phyloP scores from a whole-genome alignment of 2,797 vertebrate species.

The Apogon talboti region DNA sequence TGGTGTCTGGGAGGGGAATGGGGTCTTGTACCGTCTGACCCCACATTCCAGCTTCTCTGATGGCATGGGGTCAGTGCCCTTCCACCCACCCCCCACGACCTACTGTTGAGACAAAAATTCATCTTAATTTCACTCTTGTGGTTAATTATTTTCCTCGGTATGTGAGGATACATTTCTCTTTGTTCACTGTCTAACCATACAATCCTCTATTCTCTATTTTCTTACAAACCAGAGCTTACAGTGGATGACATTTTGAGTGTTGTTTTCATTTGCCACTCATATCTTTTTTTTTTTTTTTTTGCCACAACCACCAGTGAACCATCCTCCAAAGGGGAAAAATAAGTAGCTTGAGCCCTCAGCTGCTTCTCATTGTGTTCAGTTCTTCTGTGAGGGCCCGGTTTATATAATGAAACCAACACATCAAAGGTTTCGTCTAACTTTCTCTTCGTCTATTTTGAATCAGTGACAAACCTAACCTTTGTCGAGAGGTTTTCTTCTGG shows the following conservation, averaged over 20 bases:
- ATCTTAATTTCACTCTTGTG: conserved; percentile 9
- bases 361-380: conserved; percentile 45
- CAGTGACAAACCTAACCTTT: conserved; percentile 48
- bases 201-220: neutral
- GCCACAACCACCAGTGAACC: neutral
- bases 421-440: conserved; percentile 37
- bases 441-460: conserved; percentile 32
- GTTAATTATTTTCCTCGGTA: conserved; percentile 8
- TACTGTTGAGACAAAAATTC: conserved; percentile 19
- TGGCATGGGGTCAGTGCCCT: conserved; percentile 24
- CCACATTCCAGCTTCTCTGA: conserved; percentile 53
- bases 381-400: conserved; percentile 28
- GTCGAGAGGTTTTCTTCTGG: conserved; percentile 39
- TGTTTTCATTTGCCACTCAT: no score
- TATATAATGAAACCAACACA: conserved; percentile 30
- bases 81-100: neutral
- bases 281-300: conserved; percentile 2
- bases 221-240: neutral
- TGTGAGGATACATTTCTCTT: neutral
- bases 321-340: neutral
- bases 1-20: conserved; percentile 30
- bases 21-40: conserved; percentile 53
- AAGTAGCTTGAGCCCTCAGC: conserved; percentile 16
- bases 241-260: conserved; percentile 6
- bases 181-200: neutral